A percentile compares a stretch with the other conserved stretches of the same genome.
Evolutionary conservation across 2,888 invertebrate species (phyloP).

Genomic region (Colostygia pectinataria): DNA sequence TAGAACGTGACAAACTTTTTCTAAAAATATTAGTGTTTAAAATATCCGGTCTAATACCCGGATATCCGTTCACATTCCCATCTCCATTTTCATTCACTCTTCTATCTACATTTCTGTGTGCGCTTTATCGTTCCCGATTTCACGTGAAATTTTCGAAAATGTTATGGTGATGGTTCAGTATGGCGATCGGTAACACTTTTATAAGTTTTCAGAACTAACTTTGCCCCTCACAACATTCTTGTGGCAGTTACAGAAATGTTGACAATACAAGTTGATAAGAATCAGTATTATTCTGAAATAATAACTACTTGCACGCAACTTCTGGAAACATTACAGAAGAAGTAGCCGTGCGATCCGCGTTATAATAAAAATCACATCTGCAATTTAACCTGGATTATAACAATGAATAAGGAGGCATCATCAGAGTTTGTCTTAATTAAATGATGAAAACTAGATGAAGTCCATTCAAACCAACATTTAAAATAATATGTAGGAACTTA

Average conservation of each 20-base stretch:
- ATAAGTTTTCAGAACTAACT: background rate
- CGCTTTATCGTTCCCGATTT: too few species aligned
- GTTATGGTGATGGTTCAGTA: too few species aligned
- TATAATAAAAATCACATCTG: slow-evolving; percentile 30
- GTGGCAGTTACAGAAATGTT: slow-evolving; percentile 1
- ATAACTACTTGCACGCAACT: slow-evolving; percentile 1
- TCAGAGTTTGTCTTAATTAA: background rate
- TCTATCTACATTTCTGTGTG: too few species aligned
- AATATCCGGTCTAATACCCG: too few species aligned
- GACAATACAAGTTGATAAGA: background rate
- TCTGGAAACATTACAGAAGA: slow-evolving; percentile 16
- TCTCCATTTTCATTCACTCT: background rate
- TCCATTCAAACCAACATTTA: too few species aligned
- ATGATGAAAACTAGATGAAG: too few species aligned
- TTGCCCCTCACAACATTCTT: background rate
- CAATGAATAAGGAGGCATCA: slow-evolving; percentile 6
- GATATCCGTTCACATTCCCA: too few species aligned
- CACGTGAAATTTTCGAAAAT: too few species aligned
- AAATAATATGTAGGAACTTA: background rate
- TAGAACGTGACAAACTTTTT: background rate
- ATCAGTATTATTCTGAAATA: slow-evolving; percentile 1
- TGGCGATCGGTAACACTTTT: background rate
- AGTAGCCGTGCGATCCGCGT: slow-evolving; percentile 21
- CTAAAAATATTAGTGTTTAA: background rate
- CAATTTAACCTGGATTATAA: slow-evolving; percentile 22